Conservation (phyloP, 2,888 invertebrate species). For the Mactromeris polynyma region DNA sequence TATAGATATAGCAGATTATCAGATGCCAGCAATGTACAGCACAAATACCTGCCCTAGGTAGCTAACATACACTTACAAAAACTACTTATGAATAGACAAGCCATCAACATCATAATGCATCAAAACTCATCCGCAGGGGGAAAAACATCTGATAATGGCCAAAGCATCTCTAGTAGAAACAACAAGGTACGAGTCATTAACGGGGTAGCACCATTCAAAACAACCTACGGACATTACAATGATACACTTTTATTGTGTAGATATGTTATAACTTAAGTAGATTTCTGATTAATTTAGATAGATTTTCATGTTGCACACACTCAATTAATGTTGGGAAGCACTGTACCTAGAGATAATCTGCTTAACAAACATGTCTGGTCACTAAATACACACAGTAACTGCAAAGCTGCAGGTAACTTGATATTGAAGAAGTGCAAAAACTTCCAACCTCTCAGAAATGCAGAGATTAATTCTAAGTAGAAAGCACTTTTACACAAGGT, state of each 20-base stretch:
- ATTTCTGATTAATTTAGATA: neutral
- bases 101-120: conserved; percentile 17
- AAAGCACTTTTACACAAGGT: neutral
- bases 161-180: conserved; percentile 4
- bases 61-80: neutral
- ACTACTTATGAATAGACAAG: neutral
- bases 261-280: neutral
- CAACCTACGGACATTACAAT: neutral
- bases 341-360: neutral
- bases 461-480: no score
- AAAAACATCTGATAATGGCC: neutral
- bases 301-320: neutral
- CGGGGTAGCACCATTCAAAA: conserved; percentile 1
- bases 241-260: neutral
- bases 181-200: neutral
- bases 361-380: neutral
- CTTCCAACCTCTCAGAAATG: no score
- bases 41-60: conserved; percentile 17
- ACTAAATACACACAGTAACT: neutral
- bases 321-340: neutral
- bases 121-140: neutral
- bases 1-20: conserved; percentile 3
- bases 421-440: neutral
- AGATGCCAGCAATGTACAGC: conserved; percentile 9
- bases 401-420: neutral